Base-by-base conservation (phyloP, 2,113 vertebrate species). In the Paraplagusia blochii region DNA sequence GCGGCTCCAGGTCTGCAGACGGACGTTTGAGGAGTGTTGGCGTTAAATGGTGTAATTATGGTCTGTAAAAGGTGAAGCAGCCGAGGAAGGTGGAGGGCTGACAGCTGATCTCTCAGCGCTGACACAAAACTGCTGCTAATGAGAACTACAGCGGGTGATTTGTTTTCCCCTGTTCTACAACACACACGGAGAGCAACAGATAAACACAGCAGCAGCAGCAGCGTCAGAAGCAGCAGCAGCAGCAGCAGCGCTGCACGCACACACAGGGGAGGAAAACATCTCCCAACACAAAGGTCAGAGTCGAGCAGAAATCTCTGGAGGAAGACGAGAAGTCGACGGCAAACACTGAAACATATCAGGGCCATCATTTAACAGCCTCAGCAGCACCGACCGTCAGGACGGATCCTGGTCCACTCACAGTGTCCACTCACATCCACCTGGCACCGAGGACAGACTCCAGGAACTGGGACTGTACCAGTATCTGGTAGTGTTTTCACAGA, bases 141-240 rank as follows among this genome's bases (percentile, higher is more conserved):
- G 85, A 89, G 84, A 81, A 80, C 53, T 76, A 82, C 83, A 86
- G 81, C 65, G 53, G 80, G 83, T 81, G 82, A 88, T 89, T 85
- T 89, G 87, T 87, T 87, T 81, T 71, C 79, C 68, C 63, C 74
- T 76, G 72, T 74, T 79, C 68, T 66, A 78, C 75, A 71, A 70
- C 66, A 44, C 53, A 45, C 48, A 69, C 58, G 53, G 54, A 68
- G 54, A 62, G 63, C 52, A 44, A 36, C 36, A 38, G 12, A 69
- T 51, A 63, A 15, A 68, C 58, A 74, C 8, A 63, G 8, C 54
- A n/a, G n/a, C n/a, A n/a, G n/a, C 34, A 60, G n/a, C 59, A 53
- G 57, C 35, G 38, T 13, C 12, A 49, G 42, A 63, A 52, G 53
- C 63, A n/a, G n/a, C 8, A 63, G 8, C 54, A n/a, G n/a, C n/a